Evolutionary conservation across 2,113 vertebrate species (phyloP), one percentile per base, ranked within the genome.

Genomic region (Lepisosteus osseus): DNA sequence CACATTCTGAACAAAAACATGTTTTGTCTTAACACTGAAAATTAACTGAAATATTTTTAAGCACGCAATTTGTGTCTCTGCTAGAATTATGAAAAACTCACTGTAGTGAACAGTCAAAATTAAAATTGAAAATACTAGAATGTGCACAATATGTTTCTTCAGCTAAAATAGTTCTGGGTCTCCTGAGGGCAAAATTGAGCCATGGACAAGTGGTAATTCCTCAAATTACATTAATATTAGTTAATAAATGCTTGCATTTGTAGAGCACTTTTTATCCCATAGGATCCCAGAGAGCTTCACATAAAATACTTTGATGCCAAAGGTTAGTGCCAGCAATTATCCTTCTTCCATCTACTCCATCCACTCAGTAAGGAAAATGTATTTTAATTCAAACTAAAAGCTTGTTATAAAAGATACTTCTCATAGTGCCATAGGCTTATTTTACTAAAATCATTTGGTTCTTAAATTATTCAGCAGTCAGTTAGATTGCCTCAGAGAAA

Each of bases 401-500:
- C 57, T 3, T n/a, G 11, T 15, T 59, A 13, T 6, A 13, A 59
- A 15, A 6, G 9, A 15, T 59, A 59, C 14, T 15, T 55, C 54
- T 59, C 1, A 59, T 15, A 59, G 57, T 5, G n/a, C 14, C 14
- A 6, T 15, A 14, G 12, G 7, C 13, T 11, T 42, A 29, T 47
- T 59, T 61, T 41, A 13, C 64, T 56, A 13, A 41, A 65, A 51
- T 71, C 12, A 71, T 55, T 62, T 62, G 12, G 57, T 29, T 15
- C 51, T 65, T 43, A 17, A 72, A 72, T 65, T 57, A 55, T 71
- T 54, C 40, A 67, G 54, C 13, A 43, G 51, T 17, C 56, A 68
- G 29, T 51, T 40, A 67, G 17, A 61, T 59, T 57, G 54, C 44
- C 12, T 45, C 9, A 41, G 43, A n/a, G 8, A 54, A 47, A 72